A percentile compares a stretch with the other conserved stretches of the same genome.
Conservation (phyloP, 2,888 invertebrate genomes). For the Ennomos erosarius region DNA sequence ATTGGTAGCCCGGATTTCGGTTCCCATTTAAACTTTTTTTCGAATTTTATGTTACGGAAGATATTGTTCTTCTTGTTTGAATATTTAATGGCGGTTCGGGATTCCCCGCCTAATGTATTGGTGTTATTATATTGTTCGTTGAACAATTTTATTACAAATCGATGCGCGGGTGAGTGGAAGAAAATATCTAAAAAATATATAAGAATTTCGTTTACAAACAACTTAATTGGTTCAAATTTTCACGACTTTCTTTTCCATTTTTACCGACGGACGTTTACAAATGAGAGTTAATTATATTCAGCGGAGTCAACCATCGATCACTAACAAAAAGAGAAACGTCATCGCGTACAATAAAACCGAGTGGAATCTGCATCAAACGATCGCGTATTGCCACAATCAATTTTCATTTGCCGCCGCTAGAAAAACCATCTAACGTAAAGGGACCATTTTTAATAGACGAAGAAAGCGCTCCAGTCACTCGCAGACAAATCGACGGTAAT, state of each 20-base stretch:
- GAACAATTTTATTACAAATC: conserved; percentile 26
- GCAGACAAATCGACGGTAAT: conserved; percentile 81
- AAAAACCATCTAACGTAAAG: conserved; percentile 53
- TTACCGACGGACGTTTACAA: conserved; percentile 39
- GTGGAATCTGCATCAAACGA: conserved; percentile 77
- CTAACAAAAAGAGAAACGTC: conserved; percentile 56
- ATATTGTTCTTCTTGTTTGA: conserved; percentile 63
- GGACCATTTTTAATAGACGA: conserved; percentile 79
- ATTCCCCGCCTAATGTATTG: conserved; percentile 48
- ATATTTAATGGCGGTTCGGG: conserved; percentile 44
- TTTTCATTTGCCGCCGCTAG: conserved; percentile 54
- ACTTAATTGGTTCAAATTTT: conserved; percentile 9
- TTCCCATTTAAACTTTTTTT: conserved; percentile 77
- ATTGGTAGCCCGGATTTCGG: conserved; percentile 74
- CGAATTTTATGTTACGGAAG: conserved; percentile 81
- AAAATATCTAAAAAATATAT: too few relatives aligned
- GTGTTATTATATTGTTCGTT: conserved; percentile 48
- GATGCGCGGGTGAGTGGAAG: conserved; percentile 3
- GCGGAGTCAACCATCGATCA: conserved; percentile 67
- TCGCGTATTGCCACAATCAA: conserved; percentile 78
- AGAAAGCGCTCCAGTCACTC: conserved; percentile 76
- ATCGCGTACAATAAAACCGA: conserved; percentile 63
- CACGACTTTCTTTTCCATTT: conserved; percentile 32
- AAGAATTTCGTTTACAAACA: neutral
- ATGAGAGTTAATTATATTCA: conserved; percentile 47